phyloP scores from a whole-genome alignment of 2,113 vertebrate genomes.

The Menura novaehollandiae region DNA sequence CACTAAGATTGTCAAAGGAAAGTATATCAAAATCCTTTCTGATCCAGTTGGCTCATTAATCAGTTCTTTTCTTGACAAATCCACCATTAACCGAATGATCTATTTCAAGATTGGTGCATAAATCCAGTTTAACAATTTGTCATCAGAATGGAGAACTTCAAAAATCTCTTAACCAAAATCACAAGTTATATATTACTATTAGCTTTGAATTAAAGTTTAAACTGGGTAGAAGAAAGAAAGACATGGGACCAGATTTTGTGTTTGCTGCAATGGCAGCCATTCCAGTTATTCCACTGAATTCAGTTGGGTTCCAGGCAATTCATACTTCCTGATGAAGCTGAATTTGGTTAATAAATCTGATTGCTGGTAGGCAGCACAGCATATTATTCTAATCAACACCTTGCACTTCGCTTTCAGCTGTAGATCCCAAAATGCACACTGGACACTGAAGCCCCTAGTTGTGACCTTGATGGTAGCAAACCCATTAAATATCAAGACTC shows the following conservation, averaged over 20 bases:
- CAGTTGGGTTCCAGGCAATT: neutral
- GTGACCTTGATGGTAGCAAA: neutral
- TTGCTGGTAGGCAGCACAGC: neutral
- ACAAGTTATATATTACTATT: neutral
- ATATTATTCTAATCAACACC: neutral
- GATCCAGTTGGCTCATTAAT: neutral
- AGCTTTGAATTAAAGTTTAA: constrained; percentile 21
- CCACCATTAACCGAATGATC: neutral
- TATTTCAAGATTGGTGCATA: neutral
- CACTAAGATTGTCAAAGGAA: neutral
- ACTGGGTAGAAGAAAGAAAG: neutral
- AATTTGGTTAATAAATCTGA: neutral
- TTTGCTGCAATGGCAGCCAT: neutral
- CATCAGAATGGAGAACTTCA: neutral
- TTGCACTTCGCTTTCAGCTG: neutral
- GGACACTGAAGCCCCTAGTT: neutral
- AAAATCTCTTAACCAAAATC: neutral
- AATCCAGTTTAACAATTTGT: neutral
- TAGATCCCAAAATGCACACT: neutral
- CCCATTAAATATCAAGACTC: neutral
- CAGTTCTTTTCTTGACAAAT: neutral
- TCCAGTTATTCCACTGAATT: neutral
- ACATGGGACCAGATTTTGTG: neutral
- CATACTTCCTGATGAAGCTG: neutral
- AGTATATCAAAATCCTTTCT: neutral